Evolutionary conservation across 2,113 vertebrate genomes (phyloP).

Genomic region (Cyphomyrus discorhynchus): DNA sequence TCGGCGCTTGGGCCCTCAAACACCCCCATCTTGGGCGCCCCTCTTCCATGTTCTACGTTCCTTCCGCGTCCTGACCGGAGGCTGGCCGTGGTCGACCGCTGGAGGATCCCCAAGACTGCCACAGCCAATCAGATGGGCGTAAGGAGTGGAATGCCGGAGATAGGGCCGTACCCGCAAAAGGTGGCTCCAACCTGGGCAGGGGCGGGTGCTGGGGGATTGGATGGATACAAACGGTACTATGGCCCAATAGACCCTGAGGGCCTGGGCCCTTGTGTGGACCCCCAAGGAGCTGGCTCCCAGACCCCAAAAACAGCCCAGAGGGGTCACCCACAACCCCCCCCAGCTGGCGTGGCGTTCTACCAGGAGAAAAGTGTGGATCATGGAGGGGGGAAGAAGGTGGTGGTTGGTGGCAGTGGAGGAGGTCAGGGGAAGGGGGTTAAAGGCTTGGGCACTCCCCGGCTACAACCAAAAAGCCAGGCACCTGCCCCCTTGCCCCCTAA

Average conservation of each 20-base stretch:
- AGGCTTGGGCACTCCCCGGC: slow-evolving; percentile 62
- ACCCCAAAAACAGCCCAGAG: slow-evolving; percentile 68
- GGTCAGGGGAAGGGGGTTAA: slow-evolving; percentile 68
- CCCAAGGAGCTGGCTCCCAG: slow-evolving; percentile 63
- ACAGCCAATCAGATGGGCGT: slow-evolving; percentile 66
- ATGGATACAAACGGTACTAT: slow-evolving; percentile 85
- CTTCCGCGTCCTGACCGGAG: slow-evolving; percentile 74
- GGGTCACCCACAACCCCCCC: slow-evolving; percentile 63
- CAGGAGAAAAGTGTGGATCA: slow-evolving; percentile 67
- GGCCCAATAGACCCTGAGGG: slow-evolving; percentile 88
- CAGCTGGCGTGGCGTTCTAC: slow-evolving; percentile 64
- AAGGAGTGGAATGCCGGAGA: slow-evolving; percentile 53
- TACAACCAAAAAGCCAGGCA: slow-evolving; percentile 65
- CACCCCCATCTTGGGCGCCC: slow-evolving; percentile 65
- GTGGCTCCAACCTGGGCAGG: slow-evolving; percentile 59
- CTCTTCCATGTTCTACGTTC: slow-evolving; percentile 75
- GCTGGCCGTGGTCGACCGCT: slow-evolving; percentile 74
- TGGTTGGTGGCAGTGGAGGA: slow-evolving; percentile 58
- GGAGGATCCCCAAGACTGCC: slow-evolving; percentile 73
- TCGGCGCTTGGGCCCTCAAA: slow-evolving; percentile 65
- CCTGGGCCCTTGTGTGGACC: slow-evolving; percentile 70
- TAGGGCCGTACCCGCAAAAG: slow-evolving; percentile 61
- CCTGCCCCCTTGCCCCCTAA: slow-evolving; percentile 62
- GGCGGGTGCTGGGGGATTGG: slow-evolving; percentile 60
- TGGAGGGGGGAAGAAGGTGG: slow-evolving; percentile 66